Evolutionary conservation across 2,888 invertebrate species (phyloP), one percentile per base, ranked within the genome.

Genomic region (Zhengitettix transpicula): DNA sequence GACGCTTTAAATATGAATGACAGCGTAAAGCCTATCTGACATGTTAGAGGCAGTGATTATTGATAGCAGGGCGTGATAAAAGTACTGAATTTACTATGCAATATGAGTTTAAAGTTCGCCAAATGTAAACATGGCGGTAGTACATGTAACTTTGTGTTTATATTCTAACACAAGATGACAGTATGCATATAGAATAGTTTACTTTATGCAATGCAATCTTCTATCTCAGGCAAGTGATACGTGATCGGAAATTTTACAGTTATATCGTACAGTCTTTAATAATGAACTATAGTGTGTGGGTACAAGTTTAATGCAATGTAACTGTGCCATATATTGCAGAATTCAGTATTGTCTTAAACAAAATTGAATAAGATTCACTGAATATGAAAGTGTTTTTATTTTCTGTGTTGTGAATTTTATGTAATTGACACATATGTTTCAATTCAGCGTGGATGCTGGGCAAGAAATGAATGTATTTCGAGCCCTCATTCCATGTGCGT

Each of bases 41-140:
- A 28, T 28, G 28, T 28, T 7, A 7, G 28, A 28, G 28, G 28
- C 28, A 28, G 28, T 28, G 28, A 28, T 28, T 28, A 2, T 28
- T 28, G 28, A 28, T 28, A 28, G 28, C 28, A 28, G 28, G 28
- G 28, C 28, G 28, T 28, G 28, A 28, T 28, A 28, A 28, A 28
- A 28, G 28, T 28, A 28, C 28, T 28, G 28, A 28, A 28, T 28
- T 28, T 28, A 28, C 28, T 28, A 28, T 28, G 28, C 28, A 28
- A 5, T 28, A 28, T 28, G 28, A 28, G 28, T 28, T 28, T 28
- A 28, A 28, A 28, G 28, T 28, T 28, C 28, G 28, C 12, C 47
- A 47, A 47, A 47, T 62, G 64, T 62, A 64, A 64, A 64, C 64
- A 64, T 64, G 64, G 64, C 64, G 64, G 56, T 61, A 61, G 47